Percentiles rank a stretch among this genome's conserved stretches.
phyloP scores from a whole-genome alignment of 2,888 invertebrate genomes.

The Lasioglossum malachurum region DNA sequence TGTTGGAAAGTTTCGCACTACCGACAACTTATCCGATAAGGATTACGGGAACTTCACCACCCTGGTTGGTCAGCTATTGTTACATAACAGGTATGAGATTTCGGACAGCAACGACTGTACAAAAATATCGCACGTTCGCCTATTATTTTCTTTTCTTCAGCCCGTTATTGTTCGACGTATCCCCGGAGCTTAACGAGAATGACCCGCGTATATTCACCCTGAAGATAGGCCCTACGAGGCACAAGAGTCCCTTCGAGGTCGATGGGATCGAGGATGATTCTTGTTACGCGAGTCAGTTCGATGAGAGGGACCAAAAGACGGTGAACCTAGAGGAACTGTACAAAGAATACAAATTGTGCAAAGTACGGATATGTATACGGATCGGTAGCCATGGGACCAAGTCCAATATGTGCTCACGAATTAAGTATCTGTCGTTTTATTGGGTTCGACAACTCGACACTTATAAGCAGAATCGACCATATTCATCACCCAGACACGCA shows the following conservation, averaged over 20 bases:
- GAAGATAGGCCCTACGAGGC: conserved; percentile 69
- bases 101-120: conserved; percentile 12
- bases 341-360: conserved; percentile 70
- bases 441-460: neutral
- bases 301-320: conserved; percentile 24
- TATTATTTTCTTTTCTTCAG: conserved; percentile 54
- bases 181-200: conserved; percentile 71
- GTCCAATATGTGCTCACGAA: neutral
- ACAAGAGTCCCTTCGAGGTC: conserved; percentile 57
- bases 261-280: conserved; percentile 41
- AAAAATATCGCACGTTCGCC: conserved; percentile 26
- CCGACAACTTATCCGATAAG: conserved; percentile 23
- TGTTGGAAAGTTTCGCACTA: conserved; percentile 70
- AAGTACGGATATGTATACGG: conserved; percentile 56
- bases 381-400: neutral
- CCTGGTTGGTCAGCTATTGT: conserved; percentile 68
- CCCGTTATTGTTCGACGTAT: conserved; percentile 76
- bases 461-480: neutral
- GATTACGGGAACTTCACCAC: conserved; percentile 61
- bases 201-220: conserved; percentile 66
- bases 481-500: neutral
- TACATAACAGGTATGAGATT: conserved; percentile 68
- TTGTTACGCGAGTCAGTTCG: conserved; percentile 41
- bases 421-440: neutral
- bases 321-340: conserved; percentile 70